Percentiles rank a stretch among this genome's conserved stretches.
Conservation (phyloP, 1,140 invertebrate genomes). For the Papilio xuthus region DNA sequence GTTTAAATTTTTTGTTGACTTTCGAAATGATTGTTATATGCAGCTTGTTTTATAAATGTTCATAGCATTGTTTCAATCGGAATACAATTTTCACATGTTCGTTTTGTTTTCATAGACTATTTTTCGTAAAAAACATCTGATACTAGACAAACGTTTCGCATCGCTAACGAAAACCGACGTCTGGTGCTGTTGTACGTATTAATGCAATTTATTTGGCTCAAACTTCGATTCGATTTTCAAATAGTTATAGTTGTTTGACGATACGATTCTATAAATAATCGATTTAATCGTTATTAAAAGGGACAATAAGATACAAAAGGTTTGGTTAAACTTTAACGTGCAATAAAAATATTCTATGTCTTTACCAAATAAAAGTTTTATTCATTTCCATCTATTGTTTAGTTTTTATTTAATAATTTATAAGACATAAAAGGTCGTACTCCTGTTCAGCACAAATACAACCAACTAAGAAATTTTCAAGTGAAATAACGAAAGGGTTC, state of each 20-base stretch:
- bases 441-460: neutral
- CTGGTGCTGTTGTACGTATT: neutral
- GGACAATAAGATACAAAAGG: too few relatives aligned
- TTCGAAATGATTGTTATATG: neutral
- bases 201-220: neutral
- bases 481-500: constrained; percentile 14
- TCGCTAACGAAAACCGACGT: constrained; percentile 5
- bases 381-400: neutral
- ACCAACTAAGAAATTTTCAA: neutral
- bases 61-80: neutral
- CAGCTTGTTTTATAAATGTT: neutral
- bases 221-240: neutral
- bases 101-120: neutral
- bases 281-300: neutral
- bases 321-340: too few relatives aligned
- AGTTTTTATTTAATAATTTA: neutral
- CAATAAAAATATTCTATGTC: neutral
- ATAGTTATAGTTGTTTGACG: neutral
- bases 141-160: neutral
- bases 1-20: neutral
- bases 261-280: neutral
- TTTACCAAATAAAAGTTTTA: neutral
- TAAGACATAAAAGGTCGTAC: neutral
- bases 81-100: neutral
- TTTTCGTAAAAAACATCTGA: neutral